phyloP scores from a whole-genome alignment of 2,113 vertebrate species.

The Columba janthina region DNA sequence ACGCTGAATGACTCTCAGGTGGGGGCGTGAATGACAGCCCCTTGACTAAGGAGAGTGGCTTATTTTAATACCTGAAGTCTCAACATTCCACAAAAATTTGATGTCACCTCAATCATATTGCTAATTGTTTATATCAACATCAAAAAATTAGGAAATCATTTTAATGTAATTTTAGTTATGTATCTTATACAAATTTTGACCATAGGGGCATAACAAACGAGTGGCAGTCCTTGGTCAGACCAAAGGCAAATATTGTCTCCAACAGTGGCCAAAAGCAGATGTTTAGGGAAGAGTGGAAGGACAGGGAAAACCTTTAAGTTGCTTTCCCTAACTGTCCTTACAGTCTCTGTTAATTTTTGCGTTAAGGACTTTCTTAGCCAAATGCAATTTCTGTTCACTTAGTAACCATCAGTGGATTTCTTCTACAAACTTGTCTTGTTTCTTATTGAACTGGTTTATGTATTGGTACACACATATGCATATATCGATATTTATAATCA shows the following conservation, averaged over 20 bases:
- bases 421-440: not conserved
- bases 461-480: not conserved
- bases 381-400: not conserved
- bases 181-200: not conserved
- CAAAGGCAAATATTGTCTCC: not conserved
- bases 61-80: not conserved
- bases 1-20: not conserved
- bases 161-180: not conserved
- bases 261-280: not conserved
- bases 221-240: not conserved
- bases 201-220: not conserved
- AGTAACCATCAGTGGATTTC: not conserved
- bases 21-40: not conserved
- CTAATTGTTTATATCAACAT: not conserved
- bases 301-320: not conserved
- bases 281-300: not conserved
- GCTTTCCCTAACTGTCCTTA: not conserved
- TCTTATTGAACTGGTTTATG: not conserved
- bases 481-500: not conserved
- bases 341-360: not conserved
- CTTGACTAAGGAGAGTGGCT: not conserved
- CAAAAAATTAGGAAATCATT: not conserved
- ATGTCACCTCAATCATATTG: not conserved
- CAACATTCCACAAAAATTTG: not conserved
- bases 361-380: not conserved